A percentile compares a stretch with the other conserved stretches of the same genome.
These are phyloP conservation scores for Bembecia ichneumoniformis DNA, from an alignment of 2,888 invertebrate species.

Conservation along the genomic window DNA sequence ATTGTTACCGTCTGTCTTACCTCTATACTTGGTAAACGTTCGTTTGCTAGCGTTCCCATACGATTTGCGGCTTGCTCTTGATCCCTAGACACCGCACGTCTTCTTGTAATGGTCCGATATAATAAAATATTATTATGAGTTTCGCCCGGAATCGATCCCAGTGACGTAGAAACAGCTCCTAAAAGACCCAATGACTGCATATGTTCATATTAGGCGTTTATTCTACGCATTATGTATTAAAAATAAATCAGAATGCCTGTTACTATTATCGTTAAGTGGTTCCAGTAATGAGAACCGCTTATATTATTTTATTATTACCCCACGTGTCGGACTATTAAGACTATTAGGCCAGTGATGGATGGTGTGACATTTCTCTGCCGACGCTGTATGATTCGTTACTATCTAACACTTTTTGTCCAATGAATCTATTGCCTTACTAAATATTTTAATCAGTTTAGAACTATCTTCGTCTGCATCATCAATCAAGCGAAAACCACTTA, in stretches of 20 bases:
- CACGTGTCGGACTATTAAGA: constrained; percentile 28
- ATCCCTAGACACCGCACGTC: constrained; percentile 55
- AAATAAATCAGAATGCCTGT: background rate
- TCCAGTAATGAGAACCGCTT: constrained; percentile 7
- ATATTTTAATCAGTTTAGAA: constrained; percentile 49
- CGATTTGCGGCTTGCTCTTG: constrained; percentile 40
- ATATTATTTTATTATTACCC: constrained; percentile 16
- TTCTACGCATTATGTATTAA: background rate
- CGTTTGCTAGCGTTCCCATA: constrained; percentile 33
- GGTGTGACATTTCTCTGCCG: constrained; percentile 38
- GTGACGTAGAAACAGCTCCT: constrained; percentile 46
- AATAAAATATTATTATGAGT: constrained; percentile 61
- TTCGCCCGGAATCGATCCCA: constrained; percentile 43
- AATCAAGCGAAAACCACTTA: constrained; percentile 52
- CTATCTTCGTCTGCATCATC: constrained; percentile 43
- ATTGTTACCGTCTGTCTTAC: background rate
- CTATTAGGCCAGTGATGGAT: constrained; percentile 42
- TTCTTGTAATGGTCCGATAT: constrained; percentile 54
- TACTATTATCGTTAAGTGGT: constrained; percentile 2
- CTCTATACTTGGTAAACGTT: background rate
- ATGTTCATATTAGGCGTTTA: background rate
- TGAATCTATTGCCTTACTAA: constrained; percentile 29
- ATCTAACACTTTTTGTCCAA: constrained; percentile 43
- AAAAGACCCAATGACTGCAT: constrained; percentile 25
- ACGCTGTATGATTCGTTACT: constrained; percentile 35